Conservation (phyloP, 1,140 invertebrate species). For the Pseudomyrmex flavicornis region DNA sequence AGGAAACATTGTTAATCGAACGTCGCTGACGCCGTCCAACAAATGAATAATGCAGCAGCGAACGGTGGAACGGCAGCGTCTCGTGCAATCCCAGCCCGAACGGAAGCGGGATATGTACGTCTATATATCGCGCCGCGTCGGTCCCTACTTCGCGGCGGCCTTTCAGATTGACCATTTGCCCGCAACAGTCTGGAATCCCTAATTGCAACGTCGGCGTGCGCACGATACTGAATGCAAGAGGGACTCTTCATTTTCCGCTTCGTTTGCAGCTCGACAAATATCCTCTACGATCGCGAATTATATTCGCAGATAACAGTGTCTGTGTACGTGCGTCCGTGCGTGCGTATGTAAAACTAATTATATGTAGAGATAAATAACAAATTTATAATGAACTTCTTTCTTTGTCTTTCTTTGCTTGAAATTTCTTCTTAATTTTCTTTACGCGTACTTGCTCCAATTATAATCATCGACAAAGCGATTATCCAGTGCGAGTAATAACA, state of each 20-base stretch:
- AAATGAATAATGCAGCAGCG: conserved; percentile 67
- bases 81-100: conserved; percentile 56
- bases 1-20: conserved; percentile 66
- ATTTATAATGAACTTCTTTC: not conserved
- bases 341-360: too few species aligned
- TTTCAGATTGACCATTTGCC: conserved; percentile 48
- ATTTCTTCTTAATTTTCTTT: not conserved
- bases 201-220: conserved; percentile 28
- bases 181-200: conserved; percentile 52
- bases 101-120: conserved; percentile 45
- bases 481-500: conserved; percentile 9
- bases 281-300: not conserved
- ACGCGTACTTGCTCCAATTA: not conserved
- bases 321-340: too few species aligned
- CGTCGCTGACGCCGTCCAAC: conserved; percentile 49
- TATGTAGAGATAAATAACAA: too few species aligned
- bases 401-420: not conserved
- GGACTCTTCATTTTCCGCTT: conserved; percentile 15
- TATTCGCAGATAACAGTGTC: not conserved
- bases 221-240: not conserved
- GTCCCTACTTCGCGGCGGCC: conserved; percentile 35
- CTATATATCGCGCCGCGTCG: conserved; percentile 30
- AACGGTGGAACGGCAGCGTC: conserved; percentile 11
- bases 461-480: not conserved
- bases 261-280: not conserved